Conservation (phyloP, 2,888 invertebrate genomes). For the Drosophila conformis region DNA sequence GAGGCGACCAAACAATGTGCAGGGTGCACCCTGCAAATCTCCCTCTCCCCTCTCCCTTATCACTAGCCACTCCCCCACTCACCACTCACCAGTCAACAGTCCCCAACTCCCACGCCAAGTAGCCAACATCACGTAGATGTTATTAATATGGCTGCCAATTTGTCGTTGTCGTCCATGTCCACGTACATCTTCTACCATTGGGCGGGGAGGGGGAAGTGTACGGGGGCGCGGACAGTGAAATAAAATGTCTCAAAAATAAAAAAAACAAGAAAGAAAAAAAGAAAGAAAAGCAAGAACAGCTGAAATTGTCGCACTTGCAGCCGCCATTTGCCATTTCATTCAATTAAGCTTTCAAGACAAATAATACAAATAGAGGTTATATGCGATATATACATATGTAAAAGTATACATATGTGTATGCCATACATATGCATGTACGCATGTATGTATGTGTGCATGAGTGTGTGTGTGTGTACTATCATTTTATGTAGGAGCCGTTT, state of each 20-base stretch:
- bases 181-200: conserved; percentile 6
- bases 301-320: conserved; percentile 75
- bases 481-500: conserved; percentile 72
- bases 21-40: conserved; percentile 35
- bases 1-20: conserved; percentile 58
- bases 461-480: conserved; percentile 13
- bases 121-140: conserved; percentile 65
- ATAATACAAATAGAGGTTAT: conserved; percentile 70
- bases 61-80: not conserved
- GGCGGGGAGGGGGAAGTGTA: no score
- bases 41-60: not conserved
- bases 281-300: conserved; percentile 58
- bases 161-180: conserved; percentile 65
- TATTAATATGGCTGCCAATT: conserved; percentile 81
- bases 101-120: not conserved
- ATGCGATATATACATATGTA: conserved; percentile 29
- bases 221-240: conserved; percentile 46
- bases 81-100: not conserved
- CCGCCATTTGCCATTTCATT: conserved; percentile 76
- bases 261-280: not conserved
- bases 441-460: not conserved
- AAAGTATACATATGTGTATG: conserved; percentile 4
- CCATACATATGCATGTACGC: conserved; percentile 24
- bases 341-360: conserved; percentile 77
- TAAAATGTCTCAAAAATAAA: conserved; percentile 72